phyloP scores from a whole-genome alignment of 2,888 invertebrate genomes.

The Punctoribates punctum region DNA sequence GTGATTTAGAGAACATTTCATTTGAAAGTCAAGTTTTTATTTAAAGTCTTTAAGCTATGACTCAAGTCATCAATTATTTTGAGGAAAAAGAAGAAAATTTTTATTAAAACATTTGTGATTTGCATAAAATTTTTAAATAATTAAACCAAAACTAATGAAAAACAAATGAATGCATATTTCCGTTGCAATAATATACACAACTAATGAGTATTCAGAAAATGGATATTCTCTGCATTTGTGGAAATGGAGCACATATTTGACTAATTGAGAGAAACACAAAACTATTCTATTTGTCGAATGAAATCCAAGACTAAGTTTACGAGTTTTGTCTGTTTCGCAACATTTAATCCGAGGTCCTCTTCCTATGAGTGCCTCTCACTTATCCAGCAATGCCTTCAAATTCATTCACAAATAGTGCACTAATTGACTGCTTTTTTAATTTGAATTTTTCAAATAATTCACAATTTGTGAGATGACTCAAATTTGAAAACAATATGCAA shows the following conservation, averaged over 20 bases:
- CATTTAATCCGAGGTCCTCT: background rate
- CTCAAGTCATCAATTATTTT: background rate
- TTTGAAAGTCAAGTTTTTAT: background rate
- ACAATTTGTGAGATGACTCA: slow-evolving; percentile 35
- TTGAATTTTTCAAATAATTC: slow-evolving; percentile 10
- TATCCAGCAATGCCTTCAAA: background rate
- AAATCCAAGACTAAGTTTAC: slow-evolving; percentile 11
- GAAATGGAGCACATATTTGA: slow-evolving; percentile 12
- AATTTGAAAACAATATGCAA: too few relatives aligned
- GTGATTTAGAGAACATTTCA: background rate
- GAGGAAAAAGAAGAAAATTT: background rate
- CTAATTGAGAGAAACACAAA: slow-evolving; percentile 31
- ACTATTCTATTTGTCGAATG: slow-evolving; percentile 27
- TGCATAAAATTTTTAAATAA: slow-evolving; percentile 6
- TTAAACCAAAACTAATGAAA: background rate
- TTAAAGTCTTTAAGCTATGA: background rate
- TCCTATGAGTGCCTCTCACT: background rate
- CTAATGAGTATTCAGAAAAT: background rate
- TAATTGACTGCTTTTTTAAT: background rate
- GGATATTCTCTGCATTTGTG: slow-evolving; percentile 16
- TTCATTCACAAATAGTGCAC: background rate
- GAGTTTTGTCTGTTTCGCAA: background rate
- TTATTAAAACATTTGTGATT: background rate
- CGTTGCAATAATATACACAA: background rate
- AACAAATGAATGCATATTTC: slow-evolving; percentile 20